phyloP scores from a whole-genome alignment of 30 jellyfish, hydroid and myxozoan species.

The Turritopsis rubra region DNA sequence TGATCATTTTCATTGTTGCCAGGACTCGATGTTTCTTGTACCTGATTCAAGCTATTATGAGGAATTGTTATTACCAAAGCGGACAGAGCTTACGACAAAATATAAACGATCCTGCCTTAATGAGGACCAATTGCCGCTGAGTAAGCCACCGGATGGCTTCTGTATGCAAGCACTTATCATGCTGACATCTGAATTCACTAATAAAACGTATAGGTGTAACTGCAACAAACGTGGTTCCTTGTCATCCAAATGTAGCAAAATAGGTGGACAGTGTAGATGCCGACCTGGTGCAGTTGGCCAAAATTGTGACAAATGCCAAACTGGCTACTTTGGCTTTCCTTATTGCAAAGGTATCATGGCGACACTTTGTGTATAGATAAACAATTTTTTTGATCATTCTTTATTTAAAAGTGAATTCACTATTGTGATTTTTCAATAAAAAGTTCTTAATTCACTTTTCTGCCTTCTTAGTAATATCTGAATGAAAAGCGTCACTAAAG shows the following conservation, averaged over 20 bases:
- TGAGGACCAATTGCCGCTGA: slow-evolving; percentile 37
- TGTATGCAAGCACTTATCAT: slow-evolving; percentile 47
- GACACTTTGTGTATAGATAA: neutral
- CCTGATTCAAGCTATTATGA: neutral
- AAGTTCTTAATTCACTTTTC: neutral
- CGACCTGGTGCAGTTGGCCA: slow-evolving; percentile 63
- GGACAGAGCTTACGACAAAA: slow-evolving; percentile 41
- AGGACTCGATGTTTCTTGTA: slow-evolving; percentile 28
- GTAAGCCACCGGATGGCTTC: slow-evolving; percentile 16
- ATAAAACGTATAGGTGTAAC: slow-evolving; percentile 49
- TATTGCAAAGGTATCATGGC: slow-evolving; percentile 53
- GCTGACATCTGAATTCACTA: slow-evolving; percentile 41
- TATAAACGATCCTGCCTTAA: slow-evolving; percentile 38
- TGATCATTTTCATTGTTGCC: neutral
- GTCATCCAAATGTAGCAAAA: slow-evolving; percentile 30
- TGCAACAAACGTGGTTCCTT: slow-evolving; percentile 65
- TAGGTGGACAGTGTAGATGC: slow-evolving; percentile 88
- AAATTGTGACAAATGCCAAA: slow-evolving; percentile 54
- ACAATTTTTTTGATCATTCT: too few species aligned
- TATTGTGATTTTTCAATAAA: neutral
- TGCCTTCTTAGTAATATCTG: too few species aligned
- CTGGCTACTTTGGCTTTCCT: slow-evolving; percentile 81
- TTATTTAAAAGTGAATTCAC: too few species aligned
- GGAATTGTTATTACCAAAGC: slow-evolving; percentile 23
- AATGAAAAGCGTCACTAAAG: too few species aligned